These are phyloP conservation scores for Nomada hirtipes DNA, from an alignment of 2,888 invertebrate species.

Conservation along the genomic window DNA sequence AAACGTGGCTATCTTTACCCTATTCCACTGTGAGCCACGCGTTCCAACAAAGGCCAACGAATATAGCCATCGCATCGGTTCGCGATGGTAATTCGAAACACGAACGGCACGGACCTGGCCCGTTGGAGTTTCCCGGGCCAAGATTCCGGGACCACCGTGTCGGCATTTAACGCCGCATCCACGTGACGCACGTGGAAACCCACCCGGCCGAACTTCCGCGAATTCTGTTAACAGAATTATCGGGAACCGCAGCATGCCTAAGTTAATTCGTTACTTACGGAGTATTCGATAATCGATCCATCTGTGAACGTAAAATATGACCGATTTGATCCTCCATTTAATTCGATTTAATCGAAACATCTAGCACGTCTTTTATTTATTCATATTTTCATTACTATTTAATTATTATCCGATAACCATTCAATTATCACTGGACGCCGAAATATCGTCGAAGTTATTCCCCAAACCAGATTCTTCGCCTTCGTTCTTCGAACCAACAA, in stretches of 20 bases:
- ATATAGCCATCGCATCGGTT: conserved; percentile 62
- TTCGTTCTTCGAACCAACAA: not conserved
- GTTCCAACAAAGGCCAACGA: conserved; percentile 71
- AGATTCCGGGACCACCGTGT: conserved; percentile 56
- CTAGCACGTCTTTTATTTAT: not conserved
- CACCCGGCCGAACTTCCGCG: conserved; percentile 15
- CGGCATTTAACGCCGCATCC: conserved; percentile 37
- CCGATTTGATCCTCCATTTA: too few relatives aligned
- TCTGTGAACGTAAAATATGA: not conserved
- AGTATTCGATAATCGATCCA: not conserved
- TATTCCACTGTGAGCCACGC: conserved; percentile 40
- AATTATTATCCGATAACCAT: too few relatives aligned
- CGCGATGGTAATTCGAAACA: conserved; percentile 71
- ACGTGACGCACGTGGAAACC: conserved; percentile 19
- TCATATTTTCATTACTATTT: too few relatives aligned
- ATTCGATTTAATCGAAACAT: not conserved
- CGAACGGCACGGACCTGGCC: conserved; percentile 45
- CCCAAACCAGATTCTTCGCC: not conserved
- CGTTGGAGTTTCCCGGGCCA: conserved; percentile 58
- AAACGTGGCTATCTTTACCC: conserved; percentile 69
- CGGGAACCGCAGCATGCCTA: not conserved
- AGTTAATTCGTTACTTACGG: conserved; percentile 24
- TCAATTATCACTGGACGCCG: not conserved
- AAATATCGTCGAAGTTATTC: not conserved
- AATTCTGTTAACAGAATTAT: conserved; percentile 26